Evolutionary conservation across 2,113 vertebrate species (phyloP), one percentile per base, ranked within the genome.

Genomic region (Ariopsis seemanni): DNA sequence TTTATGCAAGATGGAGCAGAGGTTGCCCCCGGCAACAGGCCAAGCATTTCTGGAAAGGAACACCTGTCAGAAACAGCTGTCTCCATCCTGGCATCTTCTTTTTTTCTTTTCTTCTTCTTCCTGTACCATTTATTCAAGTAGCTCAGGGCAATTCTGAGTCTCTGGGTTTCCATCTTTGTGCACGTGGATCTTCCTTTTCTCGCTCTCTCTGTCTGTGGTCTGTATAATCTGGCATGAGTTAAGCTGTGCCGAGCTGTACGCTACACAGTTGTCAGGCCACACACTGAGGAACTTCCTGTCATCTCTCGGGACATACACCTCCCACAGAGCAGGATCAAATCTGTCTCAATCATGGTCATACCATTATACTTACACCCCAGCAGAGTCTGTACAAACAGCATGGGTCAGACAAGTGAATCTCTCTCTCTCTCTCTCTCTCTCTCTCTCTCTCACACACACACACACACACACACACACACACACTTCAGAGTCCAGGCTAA

Each of bases 11-110:
- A 93, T 91, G 90, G 90, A 92, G 93, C 93, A 92, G 91, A 94
- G 94, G 94, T 94, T 95, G 94, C 94, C 94, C 93, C 90, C 90
- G 78, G 94, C 94, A 94, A 95, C 95, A 86, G 77, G 90, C 93
- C 92, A 91, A 93, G 91, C 90, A 89, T 92, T 92, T 91, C 90
- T 90, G 93, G 89, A 93, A 89, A 82, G 89, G 89, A 89, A 89
- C 42, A 67, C 63, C 83, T 86, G 69, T 85, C 86, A 74, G 63
- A 86, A 82, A 80, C 48, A 80, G 74, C 75, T 85, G 84, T 78
- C n/a, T 82, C 55, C 17, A 85, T 75, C 18, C 48, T 74, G 82
- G 62, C 60, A 81, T 85, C n/a, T 63, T 55, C 48, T 60, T 65
- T 69, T 27, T 22, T 30, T 83, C 52, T 27, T 15, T 65, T 53